These are phyloP conservation scores for Peromyscus attwateri DNA, from an alignment of 2,797 vertebrate genomes.

Conservation along the genomic window DNA sequence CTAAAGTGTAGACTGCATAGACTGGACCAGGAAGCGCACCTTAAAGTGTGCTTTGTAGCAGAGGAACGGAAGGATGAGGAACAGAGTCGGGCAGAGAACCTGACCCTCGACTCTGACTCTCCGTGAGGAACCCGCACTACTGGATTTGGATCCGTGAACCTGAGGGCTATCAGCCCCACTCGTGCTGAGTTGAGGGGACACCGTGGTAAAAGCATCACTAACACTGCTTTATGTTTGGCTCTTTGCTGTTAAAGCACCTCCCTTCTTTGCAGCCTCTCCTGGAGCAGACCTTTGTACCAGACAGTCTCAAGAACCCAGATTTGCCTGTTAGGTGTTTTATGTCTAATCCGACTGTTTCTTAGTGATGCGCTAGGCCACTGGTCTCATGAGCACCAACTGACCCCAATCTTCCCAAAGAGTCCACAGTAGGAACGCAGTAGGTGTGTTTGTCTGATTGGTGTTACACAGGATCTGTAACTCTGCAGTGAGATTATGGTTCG, in stretches of 20 bases:
- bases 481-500: slow-evolving; percentile 66
- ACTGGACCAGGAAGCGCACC: slow-evolving; percentile 54
- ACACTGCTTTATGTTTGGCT: slow-evolving; percentile 76
- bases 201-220: slow-evolving; percentile 74
- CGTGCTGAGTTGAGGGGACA: slow-evolving; percentile 71
- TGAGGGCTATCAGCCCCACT: slow-evolving; percentile 70
- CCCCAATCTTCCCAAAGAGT: slow-evolving; percentile 74
- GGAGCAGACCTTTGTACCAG: slow-evolving; percentile 80
- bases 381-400: slow-evolving; percentile 83
- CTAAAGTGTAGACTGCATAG: slow-evolving; percentile 10
- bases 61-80: slow-evolving; percentile 24
- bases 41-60: slow-evolving; percentile 60
- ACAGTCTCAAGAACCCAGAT: slow-evolving; percentile 83
- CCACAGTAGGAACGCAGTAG: slow-evolving; percentile 75
- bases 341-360: slow-evolving; percentile 86
- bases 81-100: background rate
- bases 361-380: slow-evolving; percentile 85
- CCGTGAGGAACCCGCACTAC: slow-evolving; percentile 26
- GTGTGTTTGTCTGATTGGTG: slow-evolving; percentile 79
- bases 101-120: slow-evolving; percentile 68
- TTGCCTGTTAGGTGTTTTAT: slow-evolving; percentile 86
- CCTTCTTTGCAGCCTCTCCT: slow-evolving; percentile 84
- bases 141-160: slow-evolving; percentile 79
- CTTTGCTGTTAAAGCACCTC: slow-evolving; percentile 83
- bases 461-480: slow-evolving; percentile 79